Base-by-base conservation (phyloP, 2,113 vertebrate genomes). In the Potamarius usumacintae region DNA sequence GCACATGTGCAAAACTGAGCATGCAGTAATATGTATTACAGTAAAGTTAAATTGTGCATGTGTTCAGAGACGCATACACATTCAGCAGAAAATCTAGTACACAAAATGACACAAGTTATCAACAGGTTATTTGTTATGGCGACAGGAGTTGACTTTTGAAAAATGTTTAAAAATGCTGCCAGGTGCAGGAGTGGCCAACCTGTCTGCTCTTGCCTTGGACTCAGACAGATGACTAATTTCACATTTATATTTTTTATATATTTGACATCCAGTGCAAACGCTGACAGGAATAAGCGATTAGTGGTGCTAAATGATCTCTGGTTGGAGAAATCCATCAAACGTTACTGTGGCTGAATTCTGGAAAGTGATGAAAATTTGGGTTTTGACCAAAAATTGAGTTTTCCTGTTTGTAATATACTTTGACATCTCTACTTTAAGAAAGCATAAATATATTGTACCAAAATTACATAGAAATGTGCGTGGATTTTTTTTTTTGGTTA, bases 181-280 rank as follows among this genome's bases (percentile, higher is more conserved):
- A 30, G 12, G 14, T 80, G n/a, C 12, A 57, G 53, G 52, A 55
- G 53, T 79, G 77, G 57, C 17, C 20, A 9, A 63, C 80, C 10
- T 82, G 80, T 63, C 80, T 63, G 80, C 30, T 82, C 80, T 82
- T 82, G 80, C 22, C 58, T 11, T 63, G 58, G 25, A n/a, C 55
- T 80, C 4, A 58, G 53, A 79, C 30, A 57, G n/a, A 27, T 80
- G 50, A 79, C 5, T 77, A 50, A 25, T 69, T 69, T 65, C 4
- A 4, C 14, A 17, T 77, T 76, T 52, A 6, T 12, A 52, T 77
- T 22, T 52, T 25, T 12, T 50, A 9, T 52, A 52, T 77, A 77
- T 52, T 42, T 52, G 42, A 76, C 8, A 76, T 50, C 42, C 50
- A 76, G 10, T 18, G 20, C 42, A 76, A 50, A 52, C 34, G 42